These are phyloP conservation scores for Thamnaconus septentrionalis DNA, from an alignment of 2,113 vertebrate species.

Conservation along the genomic window DNA sequence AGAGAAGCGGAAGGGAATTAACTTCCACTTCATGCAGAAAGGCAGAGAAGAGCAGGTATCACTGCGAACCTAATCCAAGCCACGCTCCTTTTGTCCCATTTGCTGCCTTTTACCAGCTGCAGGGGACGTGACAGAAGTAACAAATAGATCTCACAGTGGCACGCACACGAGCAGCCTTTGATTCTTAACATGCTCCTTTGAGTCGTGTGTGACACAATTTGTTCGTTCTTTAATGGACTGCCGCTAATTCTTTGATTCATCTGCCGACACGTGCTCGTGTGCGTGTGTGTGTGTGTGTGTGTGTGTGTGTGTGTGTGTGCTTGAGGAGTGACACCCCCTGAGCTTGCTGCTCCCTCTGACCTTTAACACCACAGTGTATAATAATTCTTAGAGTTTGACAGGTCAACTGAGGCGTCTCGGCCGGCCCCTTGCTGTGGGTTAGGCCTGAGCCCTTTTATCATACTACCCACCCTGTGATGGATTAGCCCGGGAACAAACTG, in stretches of 20 bases:
- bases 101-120: neutral
- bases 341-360: constrained; percentile 65
- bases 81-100: neutral
- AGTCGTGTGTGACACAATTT: constrained; percentile 1
- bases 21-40: neutral
- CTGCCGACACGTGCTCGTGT: neutral
- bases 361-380: constrained; percentile 75
- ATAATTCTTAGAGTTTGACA: constrained; percentile 95
- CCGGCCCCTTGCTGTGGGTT: constrained; percentile 88
- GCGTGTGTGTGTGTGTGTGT: constrained; percentile 35
- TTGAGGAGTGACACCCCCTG: constrained; percentile 60
- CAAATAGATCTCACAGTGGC: neutral
- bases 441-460: constrained; percentile 89
- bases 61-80: neutral
- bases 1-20: neutral
- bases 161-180: neutral
- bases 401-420: constrained; percentile 90
- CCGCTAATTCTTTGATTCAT: constrained; percentile 22
- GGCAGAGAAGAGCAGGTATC: too few species aligned
- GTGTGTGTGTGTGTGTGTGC: constrained; percentile 47
- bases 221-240: constrained; percentile 12
- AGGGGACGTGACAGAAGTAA: neutral
- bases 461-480: constrained; percentile 85
- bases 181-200: neutral
- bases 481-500: constrained; percentile 69